Percentiles rank a stretch among this genome's conserved stretches.
Conservation (phyloP, 2,113 vertebrate genomes). For the Lophochroa leadbeateri region DNA sequence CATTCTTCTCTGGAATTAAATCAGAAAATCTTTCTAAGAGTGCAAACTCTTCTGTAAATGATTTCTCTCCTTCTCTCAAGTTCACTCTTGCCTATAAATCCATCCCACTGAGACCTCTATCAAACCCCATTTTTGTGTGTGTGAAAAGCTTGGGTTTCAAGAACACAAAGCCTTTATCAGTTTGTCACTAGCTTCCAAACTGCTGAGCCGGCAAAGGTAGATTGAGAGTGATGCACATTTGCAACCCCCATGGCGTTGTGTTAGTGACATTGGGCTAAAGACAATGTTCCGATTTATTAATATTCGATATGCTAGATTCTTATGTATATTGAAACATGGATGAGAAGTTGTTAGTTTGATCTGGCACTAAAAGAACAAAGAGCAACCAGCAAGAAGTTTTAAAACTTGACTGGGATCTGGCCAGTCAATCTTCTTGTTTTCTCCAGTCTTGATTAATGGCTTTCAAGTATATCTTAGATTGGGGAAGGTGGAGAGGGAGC, state of each 20-base stretch:
- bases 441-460: background rate
- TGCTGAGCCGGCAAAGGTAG: background rate
- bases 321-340: background rate
- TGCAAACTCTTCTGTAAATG: background rate
- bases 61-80: conserved; percentile 7
- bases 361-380: background rate
- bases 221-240: background rate
- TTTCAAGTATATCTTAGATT: background rate
- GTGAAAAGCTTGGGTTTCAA: background rate
- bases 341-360: background rate
- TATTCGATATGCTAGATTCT: background rate
- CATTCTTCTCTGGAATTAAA: conserved; percentile 27
- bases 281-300: background rate
- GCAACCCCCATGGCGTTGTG: background rate
- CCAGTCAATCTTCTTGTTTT: background rate
- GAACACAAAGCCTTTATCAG: background rate
- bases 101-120: background rate
- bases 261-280: background rate
- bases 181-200: background rate
- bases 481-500: background rate
- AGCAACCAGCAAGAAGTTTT: background rate
- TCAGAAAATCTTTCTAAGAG: background rate
- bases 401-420: background rate
- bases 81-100: background rate
- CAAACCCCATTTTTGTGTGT: background rate